Conservation (phyloP, 2,113 vertebrate species). For the Leucoraja erinaceus region DNA sequence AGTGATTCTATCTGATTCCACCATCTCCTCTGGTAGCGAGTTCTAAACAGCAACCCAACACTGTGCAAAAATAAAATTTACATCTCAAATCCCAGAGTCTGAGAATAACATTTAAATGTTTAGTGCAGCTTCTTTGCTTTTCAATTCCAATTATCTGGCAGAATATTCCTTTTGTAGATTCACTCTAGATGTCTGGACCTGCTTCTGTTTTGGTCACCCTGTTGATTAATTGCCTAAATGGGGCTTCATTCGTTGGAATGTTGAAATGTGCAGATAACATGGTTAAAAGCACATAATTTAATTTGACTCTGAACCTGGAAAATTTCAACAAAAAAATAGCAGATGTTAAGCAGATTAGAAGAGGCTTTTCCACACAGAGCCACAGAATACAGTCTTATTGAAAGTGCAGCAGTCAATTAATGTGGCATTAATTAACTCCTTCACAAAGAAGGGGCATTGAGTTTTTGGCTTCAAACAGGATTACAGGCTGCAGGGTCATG, state of each 20-base stretch:
- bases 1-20: too few species aligned
- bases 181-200: neutral
- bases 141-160: neutral
- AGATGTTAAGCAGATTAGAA: neutral
- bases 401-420: neutral
- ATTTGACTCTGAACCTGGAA: neutral
- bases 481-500: neutral
- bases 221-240: neutral
- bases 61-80: too few species aligned
- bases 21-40: too few species aligned
- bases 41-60: too few species aligned
- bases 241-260: neutral
- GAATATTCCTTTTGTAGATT: neutral
- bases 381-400: neutral
- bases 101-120: neutral
- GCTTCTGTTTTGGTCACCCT: neutral
- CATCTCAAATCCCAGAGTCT: too few species aligned
- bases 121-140: neutral
- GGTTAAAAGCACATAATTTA: neutral
- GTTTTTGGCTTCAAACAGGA: neutral
- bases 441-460: neutral
- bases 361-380: neutral
- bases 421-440: neutral
- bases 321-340: neutral
- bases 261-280: too few species aligned